A percentile compares a stretch with the other conserved stretches of the same genome.
Conservation (phyloP, 2,113 vertebrate species). For the Origma solitaria region DNA sequence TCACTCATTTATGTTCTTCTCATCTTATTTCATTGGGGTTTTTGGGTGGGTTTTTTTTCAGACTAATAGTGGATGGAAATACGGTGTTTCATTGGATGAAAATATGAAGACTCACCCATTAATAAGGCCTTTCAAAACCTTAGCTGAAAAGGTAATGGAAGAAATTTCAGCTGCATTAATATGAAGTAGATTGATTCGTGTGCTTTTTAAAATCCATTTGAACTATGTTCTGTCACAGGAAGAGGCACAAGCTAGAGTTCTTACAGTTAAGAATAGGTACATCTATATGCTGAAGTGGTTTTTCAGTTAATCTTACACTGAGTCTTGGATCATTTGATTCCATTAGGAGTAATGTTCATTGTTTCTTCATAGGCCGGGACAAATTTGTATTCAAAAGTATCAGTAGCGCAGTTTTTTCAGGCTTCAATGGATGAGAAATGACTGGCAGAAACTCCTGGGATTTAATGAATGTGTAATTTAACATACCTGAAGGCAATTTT, state of each 20-base stretch:
- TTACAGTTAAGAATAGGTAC: neutral
- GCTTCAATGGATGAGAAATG: neutral
- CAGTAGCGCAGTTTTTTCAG: neutral
- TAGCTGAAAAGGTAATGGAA: conserved; percentile 88
- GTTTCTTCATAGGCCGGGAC: neutral
- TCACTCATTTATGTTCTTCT: neutral
- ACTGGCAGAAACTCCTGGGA: neutral
- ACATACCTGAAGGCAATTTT: neutral
- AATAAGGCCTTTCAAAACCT: conserved; percentile 90
- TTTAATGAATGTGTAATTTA: neutral
- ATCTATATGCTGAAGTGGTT: neutral
- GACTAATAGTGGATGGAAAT: conserved; percentile 93
- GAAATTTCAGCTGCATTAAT: neutral
- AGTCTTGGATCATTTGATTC: neutral
- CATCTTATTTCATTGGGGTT: neutral
- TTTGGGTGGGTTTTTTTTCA: conserved; percentile 30
- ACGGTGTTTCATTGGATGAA: conserved; percentile 87
- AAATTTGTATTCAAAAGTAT: neutral
- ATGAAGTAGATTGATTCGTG: neutral
- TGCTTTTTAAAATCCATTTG: neutral
- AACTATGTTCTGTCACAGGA: neutral
- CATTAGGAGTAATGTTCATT: neutral
- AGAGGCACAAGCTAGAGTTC: neutral
- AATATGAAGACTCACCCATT: conserved; percentile 91
- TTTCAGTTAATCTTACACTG: neutral